Base-by-base conservation (phyloP, 1,140 invertebrate genomes). In the Drosophila tsacasi region DNA sequence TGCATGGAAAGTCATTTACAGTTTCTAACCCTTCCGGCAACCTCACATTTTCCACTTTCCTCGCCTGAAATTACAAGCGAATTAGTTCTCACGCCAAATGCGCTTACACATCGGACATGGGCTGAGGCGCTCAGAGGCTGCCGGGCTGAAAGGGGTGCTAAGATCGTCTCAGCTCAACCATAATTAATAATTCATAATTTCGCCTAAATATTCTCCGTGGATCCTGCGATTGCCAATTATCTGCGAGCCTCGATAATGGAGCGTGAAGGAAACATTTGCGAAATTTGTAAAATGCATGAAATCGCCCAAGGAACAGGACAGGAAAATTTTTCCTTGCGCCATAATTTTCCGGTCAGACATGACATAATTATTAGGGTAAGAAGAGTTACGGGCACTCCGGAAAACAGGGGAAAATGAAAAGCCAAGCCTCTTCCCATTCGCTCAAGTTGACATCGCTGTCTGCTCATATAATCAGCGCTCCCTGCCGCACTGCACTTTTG, bases 101-200 rank as follows among this genome's bases (percentile, higher is more conserved):
- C 60, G 83, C 64, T 85, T 86, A 82, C 46, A 58, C 30, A 71
- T 72, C 55, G 68, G 40, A 44, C 68, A 71, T 30, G 68, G 40
- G 3, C 46, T 15, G 50, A 17, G 44, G 35, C 42, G 65, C 46
- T 19, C 39, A 25, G 44, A 58, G 52, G 44, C 46, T 25, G 23
- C 17, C 3, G 0, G 47, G 47, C 46, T 25, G 44, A n/a, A 68
- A 72, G 54, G 67, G 46, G 42, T 49, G 71, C 25, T 19, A 37
- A 25, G 50, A 35, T 21, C 32, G 55, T 67, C 73, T 75, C 75
- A 47, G 67, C 71, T 23, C 21, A 61, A 52, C 71, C 74, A 85
- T 71, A 86, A 85, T 85, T 85, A 75, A 85, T 86, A 85, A 85
- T 85, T 85, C 82, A 85, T 85, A 85, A 85, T 86, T 76, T 83